Conservation (phyloP, 1,140 invertebrate species). For the Agrypnia vestita region DNA sequence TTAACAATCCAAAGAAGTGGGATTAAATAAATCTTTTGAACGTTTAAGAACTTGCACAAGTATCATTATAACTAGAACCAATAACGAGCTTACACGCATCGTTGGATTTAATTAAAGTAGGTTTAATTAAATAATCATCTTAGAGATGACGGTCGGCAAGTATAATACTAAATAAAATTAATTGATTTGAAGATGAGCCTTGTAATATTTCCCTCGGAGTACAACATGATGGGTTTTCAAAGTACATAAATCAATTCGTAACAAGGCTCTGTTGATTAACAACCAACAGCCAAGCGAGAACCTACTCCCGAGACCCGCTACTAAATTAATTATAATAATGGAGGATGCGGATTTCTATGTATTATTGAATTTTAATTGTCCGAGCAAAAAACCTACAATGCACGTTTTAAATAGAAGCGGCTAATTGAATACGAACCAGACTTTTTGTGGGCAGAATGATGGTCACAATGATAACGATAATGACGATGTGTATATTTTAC, state of each 20-base stretch:
- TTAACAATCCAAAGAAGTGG: too few relatives aligned
- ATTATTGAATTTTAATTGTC: constrained; percentile 10
- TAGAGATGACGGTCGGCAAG: neutral
- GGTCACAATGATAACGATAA: too few relatives aligned
- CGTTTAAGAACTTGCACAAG: too few relatives aligned
- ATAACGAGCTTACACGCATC: too few relatives aligned
- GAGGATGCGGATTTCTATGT: neutral
- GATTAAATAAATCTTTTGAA: too few relatives aligned
- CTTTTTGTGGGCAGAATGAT: too few relatives aligned
- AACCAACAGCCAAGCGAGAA: neutral
- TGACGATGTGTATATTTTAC: too few relatives aligned
- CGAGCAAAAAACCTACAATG: neutral
- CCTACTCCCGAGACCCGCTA: neutral
- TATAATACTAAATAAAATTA: neutral
- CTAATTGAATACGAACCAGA: too few relatives aligned
- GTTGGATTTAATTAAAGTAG: constrained; percentile 2
- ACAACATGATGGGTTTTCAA: neutral
- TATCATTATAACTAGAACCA: too few relatives aligned
- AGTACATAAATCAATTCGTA: neutral
- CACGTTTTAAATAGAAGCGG: too few relatives aligned
- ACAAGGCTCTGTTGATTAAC: neutral
- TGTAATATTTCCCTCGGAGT: neutral
- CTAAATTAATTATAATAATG: constrained; percentile 7
- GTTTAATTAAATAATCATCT: constrained; percentile 6
- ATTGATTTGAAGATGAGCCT: constrained; percentile 10